Base-by-base conservation (phyloP, 2,888 invertebrate species). In the Volucella bombylans region DNA sequence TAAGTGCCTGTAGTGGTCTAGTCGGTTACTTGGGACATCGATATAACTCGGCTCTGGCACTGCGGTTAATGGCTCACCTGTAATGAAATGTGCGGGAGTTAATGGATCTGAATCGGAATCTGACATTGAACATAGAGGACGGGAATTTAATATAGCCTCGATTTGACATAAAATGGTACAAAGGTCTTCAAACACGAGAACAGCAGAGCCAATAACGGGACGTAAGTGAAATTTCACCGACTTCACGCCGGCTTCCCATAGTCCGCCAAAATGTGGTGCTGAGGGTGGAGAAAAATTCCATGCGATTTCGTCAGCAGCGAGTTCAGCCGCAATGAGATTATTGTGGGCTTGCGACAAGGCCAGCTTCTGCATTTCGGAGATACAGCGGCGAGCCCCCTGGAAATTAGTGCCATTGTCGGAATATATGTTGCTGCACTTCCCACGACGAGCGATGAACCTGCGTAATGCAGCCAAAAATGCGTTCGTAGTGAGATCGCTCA, bases 81-180 rank as follows among this genome's bases (percentile, higher is more conserved):
- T 47, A 45, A 45, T 10, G 45, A 45, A 45, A 45, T 45, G 45
- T 45, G 45, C 45, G 45, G 45, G 45, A 45, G 45, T 45, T 11
- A 45, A 3, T 12, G 6, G 45, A 45, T 12, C 9, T 43, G 2
- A 43, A 43, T 43, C 43, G 12, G 43, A 43, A n/a, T 86, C 80
- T 10, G 61, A 59, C 1, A 68, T 38, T 1, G 10, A 11, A 6
- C 64, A 68, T n/a, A 23, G 18, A 23, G 2, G 18, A 23, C 18
- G 18, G 18, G 18, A 23, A 2, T 2, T 23, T 23, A 23, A 74
- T 6, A 79, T 55, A 12, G 79, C 55, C 50, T 86, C 78, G 2
- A 85, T 55, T 47, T 83, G 86, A 6, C 79, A 62, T 2, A 80
- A 52, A 1, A 86, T 12, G 1, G 77, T 77, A 50, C 49, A 61